Evolutionary conservation across 2,113 vertebrate species (phyloP).

Genomic region (Cygnus buccinator): DNA sequence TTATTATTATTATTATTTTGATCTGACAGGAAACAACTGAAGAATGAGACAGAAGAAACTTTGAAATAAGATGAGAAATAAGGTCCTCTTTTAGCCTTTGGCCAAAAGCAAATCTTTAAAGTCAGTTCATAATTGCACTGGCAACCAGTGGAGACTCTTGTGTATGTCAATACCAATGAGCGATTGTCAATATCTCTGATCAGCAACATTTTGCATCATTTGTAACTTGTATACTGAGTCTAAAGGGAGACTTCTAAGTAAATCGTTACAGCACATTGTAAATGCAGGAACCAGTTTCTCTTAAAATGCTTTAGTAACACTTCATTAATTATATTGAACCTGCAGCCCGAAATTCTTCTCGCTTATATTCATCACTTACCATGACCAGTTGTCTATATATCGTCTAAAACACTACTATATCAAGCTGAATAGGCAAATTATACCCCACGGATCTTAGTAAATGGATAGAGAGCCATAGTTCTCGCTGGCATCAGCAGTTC

Average conservation of each 20-base stretch:
- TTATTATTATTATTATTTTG: neutral
- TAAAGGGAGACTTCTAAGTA: constrained; percentile 62
- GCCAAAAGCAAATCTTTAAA: constrained; percentile 49
- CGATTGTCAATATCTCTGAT: constrained; percentile 70
- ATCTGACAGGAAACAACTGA: neutral
- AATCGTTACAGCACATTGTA: constrained; percentile 72
- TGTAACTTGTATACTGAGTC: constrained; percentile 61
- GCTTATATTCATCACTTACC: constrained; percentile 63
- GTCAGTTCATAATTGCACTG: constrained; percentile 61
- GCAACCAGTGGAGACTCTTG: constrained; percentile 29
- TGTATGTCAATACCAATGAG: constrained; percentile 69
- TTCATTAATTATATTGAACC: constrained; percentile 76
- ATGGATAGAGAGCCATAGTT: neutral
- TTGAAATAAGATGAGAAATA: neutral
- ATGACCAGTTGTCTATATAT: constrained; percentile 46
- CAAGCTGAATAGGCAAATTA: constrained; percentile 48
- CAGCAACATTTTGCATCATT: constrained; percentile 73
- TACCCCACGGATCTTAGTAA: neutral
- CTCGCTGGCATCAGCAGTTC: neutral
- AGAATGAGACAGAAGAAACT: neutral
- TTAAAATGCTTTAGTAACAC: constrained; percentile 68
- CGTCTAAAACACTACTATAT: constrained; percentile 45
- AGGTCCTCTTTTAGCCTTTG: neutral
- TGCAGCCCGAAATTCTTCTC: constrained; percentile 44
- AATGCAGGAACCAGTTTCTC: constrained; percentile 65